phyloP scores from a whole-genome alignment of 1,140 invertebrate genomes.

The Panulirus ornatus region DNA sequence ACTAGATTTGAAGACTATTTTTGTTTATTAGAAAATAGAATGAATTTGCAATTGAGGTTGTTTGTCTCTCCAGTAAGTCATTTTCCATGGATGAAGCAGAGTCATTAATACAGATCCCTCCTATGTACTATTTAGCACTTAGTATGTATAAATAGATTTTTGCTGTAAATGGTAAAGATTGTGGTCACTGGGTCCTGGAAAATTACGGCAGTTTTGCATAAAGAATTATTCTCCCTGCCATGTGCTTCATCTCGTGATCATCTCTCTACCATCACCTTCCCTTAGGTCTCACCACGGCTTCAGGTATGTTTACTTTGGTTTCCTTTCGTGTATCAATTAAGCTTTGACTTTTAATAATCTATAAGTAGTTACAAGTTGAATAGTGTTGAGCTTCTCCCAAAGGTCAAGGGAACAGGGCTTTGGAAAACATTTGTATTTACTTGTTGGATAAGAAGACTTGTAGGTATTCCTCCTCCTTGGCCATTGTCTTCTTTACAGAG shows the following conservation, averaged over 20 bases:
- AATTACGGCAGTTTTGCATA: background rate
- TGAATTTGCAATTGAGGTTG: background rate
- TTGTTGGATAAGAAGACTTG: no score
- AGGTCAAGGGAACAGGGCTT: no score
- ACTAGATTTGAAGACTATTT: no score
- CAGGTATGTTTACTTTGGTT: constrained; percentile 13
- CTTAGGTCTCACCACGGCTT: background rate
- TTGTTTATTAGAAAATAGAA: background rate
- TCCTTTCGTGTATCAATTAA: background rate
- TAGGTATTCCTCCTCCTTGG: no score
- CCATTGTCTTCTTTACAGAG: no score
- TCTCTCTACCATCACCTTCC: background rate
- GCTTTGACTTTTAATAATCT: background rate
- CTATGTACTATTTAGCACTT: no score
- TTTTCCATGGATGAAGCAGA: background rate
- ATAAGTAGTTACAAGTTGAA: no score
- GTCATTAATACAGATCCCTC: no score
- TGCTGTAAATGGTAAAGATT: background rate
- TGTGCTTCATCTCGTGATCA: background rate
- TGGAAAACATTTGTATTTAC: no score
- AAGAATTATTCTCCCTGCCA: background rate
- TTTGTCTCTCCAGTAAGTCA: background rate
- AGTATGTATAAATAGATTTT: no score
- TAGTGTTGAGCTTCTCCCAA: no score
- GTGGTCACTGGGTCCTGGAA: background rate